Conservation (phyloP, 2,888 invertebrate genomes). For the Dioctria linearis region DNA sequence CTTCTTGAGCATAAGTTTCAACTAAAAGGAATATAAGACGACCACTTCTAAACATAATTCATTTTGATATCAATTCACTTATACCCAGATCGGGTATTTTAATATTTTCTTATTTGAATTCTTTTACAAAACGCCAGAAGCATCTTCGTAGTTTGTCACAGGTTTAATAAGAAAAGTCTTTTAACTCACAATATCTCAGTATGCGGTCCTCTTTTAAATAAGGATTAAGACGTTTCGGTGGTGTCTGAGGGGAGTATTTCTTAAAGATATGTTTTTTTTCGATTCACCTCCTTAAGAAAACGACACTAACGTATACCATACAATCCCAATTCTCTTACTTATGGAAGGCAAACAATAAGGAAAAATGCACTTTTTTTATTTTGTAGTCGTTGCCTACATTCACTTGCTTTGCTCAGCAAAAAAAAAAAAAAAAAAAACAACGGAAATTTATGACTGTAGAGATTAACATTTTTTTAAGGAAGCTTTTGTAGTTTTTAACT, state of each 20-base stretch:
- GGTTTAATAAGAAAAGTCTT: no score
- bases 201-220: conserved; percentile 24
- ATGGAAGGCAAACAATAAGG: conserved; percentile 32
- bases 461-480: conserved; percentile 26
- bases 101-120: no score
- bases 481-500: conserved; percentile 34
- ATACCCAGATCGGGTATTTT: no score
- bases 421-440: conserved; percentile 27
- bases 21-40: no score
- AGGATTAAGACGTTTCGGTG: conserved; percentile 37
- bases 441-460: conserved; percentile 25
- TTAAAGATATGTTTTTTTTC: conserved; percentile 27
- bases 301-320: neutral
- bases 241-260: conserved; percentile 3
- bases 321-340: conserved; percentile 25
- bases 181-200: conserved; percentile 10
- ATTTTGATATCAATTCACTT: no score
- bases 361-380: neutral
- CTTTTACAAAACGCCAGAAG: no score
- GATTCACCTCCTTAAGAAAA: conserved; percentile 35
- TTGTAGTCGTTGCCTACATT: neutral
- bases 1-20: no score
- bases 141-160: no score
- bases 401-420: neutral
- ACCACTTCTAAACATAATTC: no score